Base-by-base conservation (phyloP, 2,113 vertebrate species). In the Clarias gariepinus region DNA sequence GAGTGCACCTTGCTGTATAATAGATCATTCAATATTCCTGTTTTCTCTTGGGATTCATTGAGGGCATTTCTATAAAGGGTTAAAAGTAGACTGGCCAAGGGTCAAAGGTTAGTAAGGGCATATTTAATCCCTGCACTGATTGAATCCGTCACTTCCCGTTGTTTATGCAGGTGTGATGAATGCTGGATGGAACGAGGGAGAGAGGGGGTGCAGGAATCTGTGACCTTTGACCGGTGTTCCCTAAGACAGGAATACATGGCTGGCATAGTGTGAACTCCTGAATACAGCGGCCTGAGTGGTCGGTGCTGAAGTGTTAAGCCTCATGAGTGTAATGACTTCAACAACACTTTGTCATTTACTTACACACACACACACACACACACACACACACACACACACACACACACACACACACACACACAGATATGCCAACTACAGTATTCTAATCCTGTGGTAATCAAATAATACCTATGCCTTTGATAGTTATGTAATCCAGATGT, bases 221-320 rank as follows among this genome's bases (percentile, higher is more conserved):
- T 85, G 89, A 87, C 89, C 87, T 90, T 89, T 92, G 92, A 93
- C 91, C 86, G 28, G 47, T 23, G 10, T 41, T 61, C 92, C 88
- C 36, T 36, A 64, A 80, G 63, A 81, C 19, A 88, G 86, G 89
- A 82, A 68, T 76, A 90, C 90, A 90, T 89, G 87, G 85, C 89
- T 84, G 71, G 87, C 93, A 92, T 93, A 91, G 88, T 88, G 81
- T 88, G 84, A 90, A 85, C 90, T 88, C 58, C 87, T 88, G 88
- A 90, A 87, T 89, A 88, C 91, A 89, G 85, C 66, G 88, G 87
- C 30, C 84, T 91, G 87, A 90, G 88, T 88, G 85, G 85, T 88
- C 84, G 74, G 90, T 76, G 91, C 83, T 90, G 88, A 92, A 89
- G 92, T 90, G 92, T 85, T 93, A 92, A 93, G 92, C 92, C 92